Percentiles rank a stretch among this genome's conserved stretches.
Evolutionary conservation across 35 echinoderm and acorn worm species (phyloP).

Genomic region (Heliocidaris erythrogramma): DNA sequence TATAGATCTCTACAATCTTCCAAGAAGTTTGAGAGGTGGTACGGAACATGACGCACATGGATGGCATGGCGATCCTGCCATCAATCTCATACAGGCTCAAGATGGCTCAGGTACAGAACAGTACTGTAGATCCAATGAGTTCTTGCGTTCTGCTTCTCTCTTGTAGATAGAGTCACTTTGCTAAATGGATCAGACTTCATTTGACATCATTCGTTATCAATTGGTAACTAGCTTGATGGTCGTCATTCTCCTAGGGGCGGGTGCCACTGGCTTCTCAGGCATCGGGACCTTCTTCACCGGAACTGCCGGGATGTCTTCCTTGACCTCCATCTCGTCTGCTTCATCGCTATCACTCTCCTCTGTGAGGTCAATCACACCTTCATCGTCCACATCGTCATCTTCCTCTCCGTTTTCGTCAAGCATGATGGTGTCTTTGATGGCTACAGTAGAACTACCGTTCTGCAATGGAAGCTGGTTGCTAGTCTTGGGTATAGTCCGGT

Average conservation of each 20-base stretch:
- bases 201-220: neutral
- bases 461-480: neutral
- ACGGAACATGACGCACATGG: neutral
- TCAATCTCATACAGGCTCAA: neutral
- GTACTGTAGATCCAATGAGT: neutral
- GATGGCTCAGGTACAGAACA: neutral
- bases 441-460: neutral
- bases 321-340: neutral
- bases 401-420: neutral
- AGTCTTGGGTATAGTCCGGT: neutral
- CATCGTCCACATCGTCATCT: constrained; percentile 16
- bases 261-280: neutral
- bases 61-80: neutral
- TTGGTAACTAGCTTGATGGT: neutral
- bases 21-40: neutral
- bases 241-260: neutral
- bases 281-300: neutral
- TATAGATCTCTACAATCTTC: neutral
- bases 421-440: neutral
- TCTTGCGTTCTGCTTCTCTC: neutral
- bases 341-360: constrained; percentile 17
- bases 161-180: neutral
- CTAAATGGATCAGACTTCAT: neutral
- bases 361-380: neutral
- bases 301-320: neutral